phyloP scores from a whole-genome alignment of 2,113 vertebrate species.

The Tapirus terrestris region DNA sequence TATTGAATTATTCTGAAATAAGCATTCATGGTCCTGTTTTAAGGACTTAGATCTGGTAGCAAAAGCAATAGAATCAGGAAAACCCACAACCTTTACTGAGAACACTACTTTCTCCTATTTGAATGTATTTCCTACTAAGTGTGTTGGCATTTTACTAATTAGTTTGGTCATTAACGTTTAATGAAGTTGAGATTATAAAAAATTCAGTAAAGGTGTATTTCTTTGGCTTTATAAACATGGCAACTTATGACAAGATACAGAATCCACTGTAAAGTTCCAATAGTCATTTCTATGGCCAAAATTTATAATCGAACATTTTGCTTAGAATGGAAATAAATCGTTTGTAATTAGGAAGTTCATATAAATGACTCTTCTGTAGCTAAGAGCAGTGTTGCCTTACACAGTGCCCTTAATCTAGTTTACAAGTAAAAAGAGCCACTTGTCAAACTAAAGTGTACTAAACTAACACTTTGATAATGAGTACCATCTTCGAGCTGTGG shows the following conservation, averaged over 20 bases:
- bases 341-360: constrained; percentile 49
- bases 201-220: constrained; percentile 53
- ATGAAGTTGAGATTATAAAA: constrained; percentile 68
- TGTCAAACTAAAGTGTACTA: constrained; percentile 36
- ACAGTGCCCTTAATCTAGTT: constrained; percentile 41
- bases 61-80: constrained; percentile 47
- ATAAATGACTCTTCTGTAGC: neutral
- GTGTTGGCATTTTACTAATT: constrained; percentile 57
- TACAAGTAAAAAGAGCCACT: constrained; percentile 46
- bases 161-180: constrained; percentile 65
- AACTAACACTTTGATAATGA: constrained; percentile 25
- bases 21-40: constrained; percentile 53
- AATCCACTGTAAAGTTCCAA: constrained; percentile 15
- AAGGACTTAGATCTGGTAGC: constrained; percentile 36
- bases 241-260: constrained; percentile 32
- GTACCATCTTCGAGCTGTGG: neutral
- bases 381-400: constrained; percentile 43
- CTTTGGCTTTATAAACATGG: constrained; percentile 45
- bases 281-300: constrained; percentile 19
- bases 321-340: constrained; percentile 59
- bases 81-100: neutral
- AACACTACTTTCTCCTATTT: constrained; percentile 47
- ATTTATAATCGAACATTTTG: constrained; percentile 30
- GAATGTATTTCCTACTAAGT: constrained; percentile 64
- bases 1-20: constrained; percentile 68